These are phyloP conservation scores for Riparia riparia DNA, from an alignment of 2,113 vertebrate species.

Conservation along the genomic window DNA sequence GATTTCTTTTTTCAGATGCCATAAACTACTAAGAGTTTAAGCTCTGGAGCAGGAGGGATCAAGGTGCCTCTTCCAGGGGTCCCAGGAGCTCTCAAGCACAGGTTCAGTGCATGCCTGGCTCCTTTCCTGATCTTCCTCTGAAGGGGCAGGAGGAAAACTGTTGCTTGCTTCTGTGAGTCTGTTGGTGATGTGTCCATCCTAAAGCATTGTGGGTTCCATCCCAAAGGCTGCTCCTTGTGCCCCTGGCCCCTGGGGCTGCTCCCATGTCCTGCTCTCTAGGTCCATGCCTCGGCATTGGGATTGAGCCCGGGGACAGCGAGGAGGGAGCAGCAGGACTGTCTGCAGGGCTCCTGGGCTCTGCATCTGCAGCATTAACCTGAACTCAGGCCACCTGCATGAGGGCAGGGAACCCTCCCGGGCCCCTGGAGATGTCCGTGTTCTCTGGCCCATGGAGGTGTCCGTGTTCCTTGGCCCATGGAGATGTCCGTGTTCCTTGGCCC, in stretches of 20 bases:
- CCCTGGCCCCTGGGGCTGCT: background rate
- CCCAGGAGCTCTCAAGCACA: background rate
- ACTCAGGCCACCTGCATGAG: background rate
- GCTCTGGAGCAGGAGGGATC: background rate
- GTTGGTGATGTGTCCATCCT: background rate
- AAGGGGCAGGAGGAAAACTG: background rate
- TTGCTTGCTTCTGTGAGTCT: background rate
- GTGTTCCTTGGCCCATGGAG: too few relatives aligned
- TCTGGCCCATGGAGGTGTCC: background rate
- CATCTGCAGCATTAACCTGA: slow-evolving; percentile 40
- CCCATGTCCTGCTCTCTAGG: fast-evolving
- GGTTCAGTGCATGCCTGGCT: fast-evolving
- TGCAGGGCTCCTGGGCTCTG: background rate
- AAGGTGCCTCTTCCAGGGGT: background rate
- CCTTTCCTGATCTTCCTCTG: background rate
- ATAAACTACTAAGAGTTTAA: background rate
- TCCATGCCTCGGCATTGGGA: background rate
- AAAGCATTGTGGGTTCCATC: background rate
- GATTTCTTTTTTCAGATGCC: background rate
- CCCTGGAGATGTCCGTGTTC: background rate
- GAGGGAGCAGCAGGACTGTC: background rate
- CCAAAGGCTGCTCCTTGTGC: background rate
- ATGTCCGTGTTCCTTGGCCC: too few relatives aligned
- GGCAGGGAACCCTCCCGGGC: fast-evolving
- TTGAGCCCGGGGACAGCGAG: background rate